Percentiles rank a stretch among this genome's conserved stretches.
Evolutionary conservation across 2,888 invertebrate species (phyloP).

Genomic region (Pachycephus smyrnensis): DNA sequence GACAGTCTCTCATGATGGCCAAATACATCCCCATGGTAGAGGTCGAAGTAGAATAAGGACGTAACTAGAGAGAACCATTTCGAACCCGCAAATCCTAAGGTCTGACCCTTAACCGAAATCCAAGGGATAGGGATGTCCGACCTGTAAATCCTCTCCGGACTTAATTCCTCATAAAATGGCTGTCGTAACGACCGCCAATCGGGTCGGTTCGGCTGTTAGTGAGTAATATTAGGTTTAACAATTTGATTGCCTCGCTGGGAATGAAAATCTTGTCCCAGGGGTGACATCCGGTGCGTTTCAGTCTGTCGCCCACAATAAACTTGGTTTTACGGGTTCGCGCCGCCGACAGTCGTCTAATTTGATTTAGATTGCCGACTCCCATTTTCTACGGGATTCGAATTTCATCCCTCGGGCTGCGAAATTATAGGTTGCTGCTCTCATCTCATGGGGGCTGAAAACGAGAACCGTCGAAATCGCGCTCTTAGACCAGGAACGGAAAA

Average conservation of each 20-base stretch:
- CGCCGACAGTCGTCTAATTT: neutral
- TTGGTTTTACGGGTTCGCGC: neutral
- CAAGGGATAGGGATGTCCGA: neutral
- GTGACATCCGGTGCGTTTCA: neutral
- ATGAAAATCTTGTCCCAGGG: constrained; percentile 3
- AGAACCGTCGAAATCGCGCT: neutral
- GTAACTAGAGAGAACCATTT: neutral
- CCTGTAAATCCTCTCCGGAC: neutral
- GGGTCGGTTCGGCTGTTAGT: neutral
- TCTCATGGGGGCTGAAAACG: neutral
- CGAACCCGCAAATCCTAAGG: neutral
- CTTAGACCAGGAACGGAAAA: neutral
- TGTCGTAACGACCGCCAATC: constrained; percentile 6
- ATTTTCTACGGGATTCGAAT: neutral
- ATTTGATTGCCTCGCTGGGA: constrained; percentile 6
- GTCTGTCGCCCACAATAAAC: neutral
- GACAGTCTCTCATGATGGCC: neutral
- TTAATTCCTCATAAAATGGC: constrained; percentile 6
- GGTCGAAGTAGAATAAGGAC: neutral
- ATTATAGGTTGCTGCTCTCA: neutral
- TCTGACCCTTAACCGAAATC: neutral
- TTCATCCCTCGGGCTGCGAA: neutral
- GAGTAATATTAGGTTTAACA: constrained; percentile 8
- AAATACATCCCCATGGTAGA: neutral
- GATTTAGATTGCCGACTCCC: neutral